phyloP scores from a whole-genome alignment of 2,888 invertebrate genomes.

The Tribolium freemani region DNA sequence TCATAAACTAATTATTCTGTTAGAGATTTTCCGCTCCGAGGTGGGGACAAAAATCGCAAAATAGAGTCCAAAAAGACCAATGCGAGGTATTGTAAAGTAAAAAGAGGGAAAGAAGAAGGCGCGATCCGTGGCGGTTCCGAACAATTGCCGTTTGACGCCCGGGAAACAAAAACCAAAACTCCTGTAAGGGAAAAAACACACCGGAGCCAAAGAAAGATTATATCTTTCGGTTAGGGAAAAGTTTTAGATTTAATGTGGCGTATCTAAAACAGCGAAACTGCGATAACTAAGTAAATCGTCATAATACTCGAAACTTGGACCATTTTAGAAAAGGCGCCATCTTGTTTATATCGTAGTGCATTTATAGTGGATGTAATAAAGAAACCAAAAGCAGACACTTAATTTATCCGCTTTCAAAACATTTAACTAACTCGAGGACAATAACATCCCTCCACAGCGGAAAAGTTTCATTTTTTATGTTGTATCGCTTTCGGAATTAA shows the following conservation, averaged over 20 bases:
- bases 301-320: constrained; percentile 57
- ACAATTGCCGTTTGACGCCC: constrained; percentile 61
- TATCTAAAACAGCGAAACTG: constrained; percentile 61
- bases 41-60: neutral
- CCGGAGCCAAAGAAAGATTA: constrained; percentile 54
- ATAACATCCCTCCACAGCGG: neutral
- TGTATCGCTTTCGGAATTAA: constrained; percentile 13
- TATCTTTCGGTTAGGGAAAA: constrained; percentile 58
- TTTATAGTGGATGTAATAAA: constrained; percentile 31
- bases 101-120: constrained; percentile 53
- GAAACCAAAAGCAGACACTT: neutral
- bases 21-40: neutral
- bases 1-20: constrained; percentile 52
- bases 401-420: constrained; percentile 27
- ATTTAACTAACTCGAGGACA: constrained; percentile 11
- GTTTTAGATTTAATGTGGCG: constrained; percentile 63
- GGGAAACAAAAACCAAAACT: constrained; percentile 60
- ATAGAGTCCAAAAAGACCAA: constrained; percentile 41
- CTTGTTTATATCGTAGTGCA: constrained; percentile 47
- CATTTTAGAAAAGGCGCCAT: constrained; percentile 51
- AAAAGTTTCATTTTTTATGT: constrained; percentile 7
- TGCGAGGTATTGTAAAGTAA: constrained; percentile 45
- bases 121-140: constrained; percentile 61
- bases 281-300: constrained; percentile 60
- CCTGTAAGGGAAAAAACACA: constrained; percentile 45